Base-by-base conservation (phyloP, 2,113 vertebrate genomes). In the crab-eating macaque (Macaca fascicularis) region DNA sequence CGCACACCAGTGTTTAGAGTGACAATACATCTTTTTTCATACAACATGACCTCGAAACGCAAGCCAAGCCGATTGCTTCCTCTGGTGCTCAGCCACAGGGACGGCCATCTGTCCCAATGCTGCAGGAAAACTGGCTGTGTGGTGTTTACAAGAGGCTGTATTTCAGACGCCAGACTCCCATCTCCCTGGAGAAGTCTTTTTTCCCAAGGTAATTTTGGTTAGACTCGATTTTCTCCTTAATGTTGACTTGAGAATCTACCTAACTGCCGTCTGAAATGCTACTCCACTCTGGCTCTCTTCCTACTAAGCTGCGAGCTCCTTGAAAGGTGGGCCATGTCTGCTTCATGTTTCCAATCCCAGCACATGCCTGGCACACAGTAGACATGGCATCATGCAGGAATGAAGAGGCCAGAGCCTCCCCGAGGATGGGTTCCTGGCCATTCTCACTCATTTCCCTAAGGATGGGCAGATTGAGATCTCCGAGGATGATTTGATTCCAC, bases 41-140 rank as follows among this genome's bases (percentile, higher is more conserved):
- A 89, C 69, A 90, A 85, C 88, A 38, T 86, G 88, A 92, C 97
- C 97, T 94, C 87, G 55, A 64, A 78, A 75, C 1, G 4, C 23
- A 61, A 87, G 94, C 83, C 69, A 61, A 12, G 38, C 72, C 13
- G 10, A 61, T 88, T 0, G 38, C 88, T 93, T 95, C 52, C 35
- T 48, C 27, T 61, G 40, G 72, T 93, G 90, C 57, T 61, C 64
- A 38, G 83, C 43, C 45, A 17, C 57, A 8, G 57, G 69, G 27
- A 25, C 9, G 5, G 57, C 90, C 96, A 89, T 89, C 95, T 93
- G 95, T 43, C 74, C 30, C 14, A 0, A 0, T 0, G 64, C 78
- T 45, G 43, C 8, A 1, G 78, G 50, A 35, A 48, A 45, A 14
- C 52, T 1, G 90, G 88, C 91, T 43, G 52, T 0, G 0, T 8